Percentiles rank a stretch among this genome's conserved stretches.
These are phyloP conservation scores for Acanthochromis polyacanthus DNA, from an alignment of 2,113 vertebrate species.

Conservation along the genomic window DNA sequence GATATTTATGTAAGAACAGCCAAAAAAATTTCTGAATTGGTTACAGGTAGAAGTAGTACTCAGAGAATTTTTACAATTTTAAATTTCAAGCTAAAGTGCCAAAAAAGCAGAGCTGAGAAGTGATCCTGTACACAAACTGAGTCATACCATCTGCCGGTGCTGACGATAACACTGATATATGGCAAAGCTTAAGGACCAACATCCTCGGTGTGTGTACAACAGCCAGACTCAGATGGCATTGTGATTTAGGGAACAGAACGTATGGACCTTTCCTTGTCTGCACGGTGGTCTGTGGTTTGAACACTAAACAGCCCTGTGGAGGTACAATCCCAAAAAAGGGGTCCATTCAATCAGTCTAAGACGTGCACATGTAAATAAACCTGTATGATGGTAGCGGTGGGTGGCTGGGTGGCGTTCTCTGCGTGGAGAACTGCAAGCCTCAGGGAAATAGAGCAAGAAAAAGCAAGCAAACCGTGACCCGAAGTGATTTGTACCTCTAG, in stretches of 20 bases:
- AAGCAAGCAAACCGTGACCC: constrained; percentile 78
- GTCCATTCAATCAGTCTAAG: constrained; percentile 75
- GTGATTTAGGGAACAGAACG: constrained; percentile 40
- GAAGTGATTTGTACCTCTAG: constrained; percentile 77
- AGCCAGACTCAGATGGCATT: constrained; percentile 19
- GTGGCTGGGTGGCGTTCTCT: constrained; percentile 46
- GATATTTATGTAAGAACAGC: too few species aligned
- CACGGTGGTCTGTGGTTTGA: constrained; percentile 71
- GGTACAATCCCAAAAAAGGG: constrained; percentile 62
- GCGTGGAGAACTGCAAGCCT: constrained; percentile 33
- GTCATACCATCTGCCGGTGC: constrained; percentile 7
- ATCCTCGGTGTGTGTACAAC: constrained; percentile 9
- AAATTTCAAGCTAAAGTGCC: background rate
- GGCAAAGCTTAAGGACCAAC: constrained; percentile 15
- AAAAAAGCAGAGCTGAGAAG: background rate
- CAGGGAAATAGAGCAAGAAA: constrained; percentile 68
- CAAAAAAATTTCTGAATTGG: too few species aligned
- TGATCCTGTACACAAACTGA: background rate
- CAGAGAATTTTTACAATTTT: too few species aligned
- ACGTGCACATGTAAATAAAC: constrained; percentile 80
- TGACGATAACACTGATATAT: constrained; percentile 33
- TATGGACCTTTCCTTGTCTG: constrained; percentile 40
- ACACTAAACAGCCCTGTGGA: constrained; percentile 75
- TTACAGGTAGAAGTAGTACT: too few species aligned
- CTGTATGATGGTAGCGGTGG: constrained; percentile 61